Percentiles rank a stretch among this genome's conserved stretches.
Evolutionary conservation across 2,113 vertebrate genomes (phyloP).

Genomic region (Hypocryptadius cinnamomeus): DNA sequence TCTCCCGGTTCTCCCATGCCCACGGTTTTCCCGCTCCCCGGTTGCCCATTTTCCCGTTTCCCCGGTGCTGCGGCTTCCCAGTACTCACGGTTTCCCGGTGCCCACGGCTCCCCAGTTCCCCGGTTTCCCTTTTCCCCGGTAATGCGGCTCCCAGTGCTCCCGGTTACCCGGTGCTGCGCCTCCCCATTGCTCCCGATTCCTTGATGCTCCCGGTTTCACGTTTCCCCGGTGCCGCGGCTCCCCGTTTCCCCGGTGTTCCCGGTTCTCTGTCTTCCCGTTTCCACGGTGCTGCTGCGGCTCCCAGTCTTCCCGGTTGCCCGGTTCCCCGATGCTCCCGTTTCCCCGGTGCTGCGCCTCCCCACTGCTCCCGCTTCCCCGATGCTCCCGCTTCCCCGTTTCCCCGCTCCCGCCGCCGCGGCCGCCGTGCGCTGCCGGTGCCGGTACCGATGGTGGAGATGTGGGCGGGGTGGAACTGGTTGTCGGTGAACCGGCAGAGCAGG

Average conservation of each 20-base stretch:
- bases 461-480: constrained; percentile 85
- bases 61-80: not conserved
- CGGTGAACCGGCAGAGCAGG: constrained; percentile 88
- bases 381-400: not conserved
- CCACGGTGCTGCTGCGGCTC: not conserved
- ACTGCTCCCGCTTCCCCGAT: not conserved
- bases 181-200: not conserved
- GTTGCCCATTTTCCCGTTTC: not conserved
- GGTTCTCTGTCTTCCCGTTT: not conserved
- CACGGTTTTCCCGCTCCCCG: not conserved
- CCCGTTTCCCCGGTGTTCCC: not conserved
- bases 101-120: not conserved
- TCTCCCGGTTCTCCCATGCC: not conserved
- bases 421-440: not conserved
- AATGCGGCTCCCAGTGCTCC: not conserved
- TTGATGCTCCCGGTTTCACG: not conserved
- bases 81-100: not conserved
- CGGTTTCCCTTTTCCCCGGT: not conserved
- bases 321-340: not conserved
- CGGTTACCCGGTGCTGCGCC: not conserved
- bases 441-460: constrained; percentile 95
- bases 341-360: not conserved
- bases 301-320: not conserved
- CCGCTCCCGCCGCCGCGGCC: not conserved
- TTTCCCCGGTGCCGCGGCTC: not conserved